These are phyloP conservation scores for Brevipalpus yothersi DNA, from an alignment of 1,140 invertebrate genomes.

Conservation along the genomic window DNA sequence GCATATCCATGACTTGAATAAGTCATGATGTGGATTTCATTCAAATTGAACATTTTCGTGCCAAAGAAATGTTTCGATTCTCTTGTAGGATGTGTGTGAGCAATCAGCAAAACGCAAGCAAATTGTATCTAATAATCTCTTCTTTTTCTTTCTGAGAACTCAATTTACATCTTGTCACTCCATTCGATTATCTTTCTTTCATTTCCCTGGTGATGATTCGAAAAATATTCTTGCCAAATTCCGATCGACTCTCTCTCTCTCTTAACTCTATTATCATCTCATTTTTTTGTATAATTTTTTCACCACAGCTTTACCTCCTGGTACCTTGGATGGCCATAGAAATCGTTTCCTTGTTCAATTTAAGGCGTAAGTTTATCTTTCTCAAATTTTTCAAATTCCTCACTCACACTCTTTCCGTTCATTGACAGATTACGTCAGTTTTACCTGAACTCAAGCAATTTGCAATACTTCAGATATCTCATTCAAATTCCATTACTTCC, in stretches of 20 bases:
- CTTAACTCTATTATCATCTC: neutral
- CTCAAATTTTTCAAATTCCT: neutral
- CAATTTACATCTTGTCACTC: no score
- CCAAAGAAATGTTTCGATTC: no score
- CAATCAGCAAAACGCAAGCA: no score
- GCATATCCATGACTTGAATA: no score
- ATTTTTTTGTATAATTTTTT: conserved; percentile 4
- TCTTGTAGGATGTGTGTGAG: no score
- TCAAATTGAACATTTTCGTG: no score
- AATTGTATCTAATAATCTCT: no score
- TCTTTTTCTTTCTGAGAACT: no score
- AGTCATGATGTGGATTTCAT: no score
- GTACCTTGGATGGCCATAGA: conserved; percentile 69
- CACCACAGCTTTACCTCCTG: conserved; percentile 46
- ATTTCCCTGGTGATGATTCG: neutral
- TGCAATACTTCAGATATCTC: conserved; percentile 92
- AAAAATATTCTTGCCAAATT: neutral
- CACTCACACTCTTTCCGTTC: conserved; percentile 5
- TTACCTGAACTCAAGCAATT: conserved; percentile 67
- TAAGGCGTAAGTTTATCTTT: conserved; percentile 26
- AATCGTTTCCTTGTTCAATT: conserved; percentile 76
- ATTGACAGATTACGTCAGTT: conserved; percentile 47
- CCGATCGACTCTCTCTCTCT: neutral
- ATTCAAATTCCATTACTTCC: conserved; percentile 78
- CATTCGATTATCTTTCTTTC: no score